A percentile compares a stretch with the other conserved stretches of the same genome.
These are phyloP conservation scores for Pyrrhosoma nymphula DNA, from an alignment of 2,888 invertebrate genomes.

Conservation along the genomic window DNA sequence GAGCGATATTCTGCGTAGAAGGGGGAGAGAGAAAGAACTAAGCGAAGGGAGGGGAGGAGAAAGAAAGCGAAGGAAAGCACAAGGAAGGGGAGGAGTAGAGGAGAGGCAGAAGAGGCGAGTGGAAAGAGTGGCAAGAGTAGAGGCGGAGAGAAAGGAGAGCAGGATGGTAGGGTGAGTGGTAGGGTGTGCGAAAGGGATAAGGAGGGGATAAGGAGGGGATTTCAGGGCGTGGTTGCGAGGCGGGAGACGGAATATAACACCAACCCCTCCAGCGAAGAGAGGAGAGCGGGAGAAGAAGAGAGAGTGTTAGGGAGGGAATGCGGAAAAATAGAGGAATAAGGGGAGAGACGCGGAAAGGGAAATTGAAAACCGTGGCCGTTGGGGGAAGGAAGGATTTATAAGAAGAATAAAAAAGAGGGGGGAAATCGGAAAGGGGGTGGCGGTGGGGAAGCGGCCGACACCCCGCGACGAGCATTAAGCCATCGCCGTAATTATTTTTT, in stretches of 20 bases:
- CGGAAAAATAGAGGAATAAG: neutral
- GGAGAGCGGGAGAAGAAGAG: neutral
- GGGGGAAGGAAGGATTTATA: no score
- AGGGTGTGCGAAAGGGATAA: neutral
- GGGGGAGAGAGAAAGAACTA: no score
- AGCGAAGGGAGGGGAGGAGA: neutral
- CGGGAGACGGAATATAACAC: no score
- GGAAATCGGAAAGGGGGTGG: neutral
- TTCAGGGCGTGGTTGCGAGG: neutral
- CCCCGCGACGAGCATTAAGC: neutral
- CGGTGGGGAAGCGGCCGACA: neutral
- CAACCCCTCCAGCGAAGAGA: no score
- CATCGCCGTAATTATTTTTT: neutral
- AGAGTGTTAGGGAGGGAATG: neutral
- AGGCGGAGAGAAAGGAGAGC: neutral
- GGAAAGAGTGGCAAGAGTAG: neutral
- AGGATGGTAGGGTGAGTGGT: neutral
- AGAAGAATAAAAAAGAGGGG: neutral
- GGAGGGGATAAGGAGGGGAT: neutral
- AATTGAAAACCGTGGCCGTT: neutral
- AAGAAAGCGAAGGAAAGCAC: neutral
- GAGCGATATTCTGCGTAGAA: no score
- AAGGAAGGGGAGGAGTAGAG: neutral
- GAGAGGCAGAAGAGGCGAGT: neutral
- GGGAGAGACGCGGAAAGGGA: neutral